Evolutionary conservation across 64 coral and sea anemone species (phyloP).

Genomic region (Porites australiensis): DNA sequence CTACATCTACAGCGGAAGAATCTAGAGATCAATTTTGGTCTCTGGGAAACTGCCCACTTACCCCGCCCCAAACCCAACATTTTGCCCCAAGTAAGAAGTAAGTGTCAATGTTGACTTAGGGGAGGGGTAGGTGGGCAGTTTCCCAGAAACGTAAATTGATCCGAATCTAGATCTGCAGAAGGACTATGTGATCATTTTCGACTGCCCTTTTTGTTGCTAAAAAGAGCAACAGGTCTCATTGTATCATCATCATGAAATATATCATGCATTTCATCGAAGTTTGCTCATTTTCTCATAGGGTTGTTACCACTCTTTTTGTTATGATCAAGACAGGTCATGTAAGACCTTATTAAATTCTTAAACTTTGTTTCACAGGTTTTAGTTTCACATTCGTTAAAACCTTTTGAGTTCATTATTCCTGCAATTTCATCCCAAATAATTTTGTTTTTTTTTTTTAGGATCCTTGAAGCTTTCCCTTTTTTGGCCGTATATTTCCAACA

Average conservation of each 20-base stretch:
- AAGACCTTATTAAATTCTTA: background rate
- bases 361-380: constrained; percentile 1
- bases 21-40: too few relatives aligned
- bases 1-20: background rate
- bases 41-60: too few relatives aligned
- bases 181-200: background rate
- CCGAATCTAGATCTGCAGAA: background rate
- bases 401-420: background rate
- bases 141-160: too few relatives aligned
- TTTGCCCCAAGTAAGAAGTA: too few relatives aligned
- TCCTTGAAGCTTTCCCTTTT: background rate
- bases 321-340: background rate
- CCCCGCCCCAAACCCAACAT: too few relatives aligned
- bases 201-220: background rate
- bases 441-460: constrained; percentile 15
- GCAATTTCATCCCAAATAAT: constrained; percentile 1
- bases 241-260: background rate
- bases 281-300: background rate
- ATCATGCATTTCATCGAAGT: constrained; percentile 9
- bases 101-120: too few relatives aligned
- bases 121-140: too few relatives aligned
- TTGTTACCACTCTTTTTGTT: background rate
- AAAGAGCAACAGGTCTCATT: constrained; percentile 2
- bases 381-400: background rate
- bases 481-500: background rate